Percentiles rank a stretch among this genome's conserved stretches.
phyloP scores from a whole-genome alignment of 2,888 invertebrate species.

The Ligdia adustata region DNA sequence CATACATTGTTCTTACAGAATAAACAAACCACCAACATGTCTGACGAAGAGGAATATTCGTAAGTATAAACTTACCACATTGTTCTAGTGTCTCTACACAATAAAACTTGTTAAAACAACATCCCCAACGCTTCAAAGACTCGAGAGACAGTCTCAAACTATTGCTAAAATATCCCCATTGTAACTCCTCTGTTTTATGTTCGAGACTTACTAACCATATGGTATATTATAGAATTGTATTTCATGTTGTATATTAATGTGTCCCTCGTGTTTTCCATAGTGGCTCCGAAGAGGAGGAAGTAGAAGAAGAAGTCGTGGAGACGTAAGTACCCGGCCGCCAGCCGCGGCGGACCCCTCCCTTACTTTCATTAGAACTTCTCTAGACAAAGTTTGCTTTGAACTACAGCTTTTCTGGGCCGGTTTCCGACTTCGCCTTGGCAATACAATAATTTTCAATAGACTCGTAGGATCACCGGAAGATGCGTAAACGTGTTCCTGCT shows the following conservation, averaged over 20 bases:
- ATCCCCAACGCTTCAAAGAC: constrained; percentile 18
- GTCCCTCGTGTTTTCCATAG: constrained; percentile 57
- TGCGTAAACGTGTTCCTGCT: constrained; percentile 39
- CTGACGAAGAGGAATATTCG: constrained; percentile 98
- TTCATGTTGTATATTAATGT: constrained; percentile 36
- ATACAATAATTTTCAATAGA: constrained; percentile 59
- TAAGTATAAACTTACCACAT: constrained; percentile 84
- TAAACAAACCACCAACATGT: constrained; percentile 89
- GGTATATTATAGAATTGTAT: constrained; percentile 24
- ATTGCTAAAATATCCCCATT: constrained; percentile 20
- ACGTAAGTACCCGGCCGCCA: constrained; percentile 87
- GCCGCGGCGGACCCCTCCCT: neutral
- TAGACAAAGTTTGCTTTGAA: constrained; percentile 72
- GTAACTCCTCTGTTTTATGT: constrained; percentile 32
- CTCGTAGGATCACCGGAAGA: constrained; percentile 39
- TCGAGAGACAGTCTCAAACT: constrained; percentile 14
- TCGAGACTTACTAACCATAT: constrained; percentile 33
- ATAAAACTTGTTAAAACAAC: constrained; percentile 4
- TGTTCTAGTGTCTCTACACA: constrained; percentile 1
- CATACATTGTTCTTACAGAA: constrained; percentile 59
- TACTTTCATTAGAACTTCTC: constrained; percentile 29
- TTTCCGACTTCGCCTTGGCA: constrained; percentile 70
- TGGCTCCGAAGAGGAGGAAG: constrained; percentile 89
- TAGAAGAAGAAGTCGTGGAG: constrained; percentile 90
- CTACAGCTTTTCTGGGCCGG: constrained; percentile 73